Percentiles rank a stretch among this genome's conserved stretches.
phyloP scores from a whole-genome alignment of 2,797 vertebrate species.

The Zalophus californianus region DNA sequence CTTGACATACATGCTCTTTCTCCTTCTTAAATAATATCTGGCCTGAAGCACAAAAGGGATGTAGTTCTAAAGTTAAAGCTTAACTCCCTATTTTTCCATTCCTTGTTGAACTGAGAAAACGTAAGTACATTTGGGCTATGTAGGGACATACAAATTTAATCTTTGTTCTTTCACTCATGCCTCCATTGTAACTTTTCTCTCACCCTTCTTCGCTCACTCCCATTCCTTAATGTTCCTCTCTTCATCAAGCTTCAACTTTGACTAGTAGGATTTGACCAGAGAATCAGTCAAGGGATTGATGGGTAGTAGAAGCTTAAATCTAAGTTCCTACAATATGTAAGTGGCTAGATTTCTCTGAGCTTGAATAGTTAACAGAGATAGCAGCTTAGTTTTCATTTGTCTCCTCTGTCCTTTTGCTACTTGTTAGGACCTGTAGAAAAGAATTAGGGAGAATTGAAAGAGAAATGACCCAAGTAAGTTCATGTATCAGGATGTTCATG shows the following conservation, averaged over 20 bases:
- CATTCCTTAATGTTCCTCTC: background rate
- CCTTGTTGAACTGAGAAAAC: background rate
- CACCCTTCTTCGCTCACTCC: background rate
- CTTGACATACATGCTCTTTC: background rate
- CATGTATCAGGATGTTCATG: background rate
- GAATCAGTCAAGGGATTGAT: background rate
- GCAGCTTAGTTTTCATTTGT: background rate
- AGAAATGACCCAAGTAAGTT: background rate
- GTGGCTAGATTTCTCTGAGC: slow-evolving; percentile 9
- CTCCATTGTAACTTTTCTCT: background rate
- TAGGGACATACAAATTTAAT: background rate
- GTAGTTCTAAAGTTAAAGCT: background rate
- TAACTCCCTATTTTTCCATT: background rate
- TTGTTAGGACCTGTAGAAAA: background rate
- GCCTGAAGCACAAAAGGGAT: background rate
- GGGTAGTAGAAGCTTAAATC: background rate
- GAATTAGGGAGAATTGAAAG: background rate
- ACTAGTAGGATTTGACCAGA: background rate
- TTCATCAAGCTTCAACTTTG: background rate
- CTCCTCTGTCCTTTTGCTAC: background rate
- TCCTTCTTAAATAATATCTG: background rate
- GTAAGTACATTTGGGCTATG: background rate
- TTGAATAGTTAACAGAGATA: slow-evolving; percentile 52
- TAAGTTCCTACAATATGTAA: background rate
- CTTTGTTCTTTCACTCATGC: background rate